Conservation (phyloP, 2,888 invertebrate species). For the Himalopsyche kuldschensis region DNA sequence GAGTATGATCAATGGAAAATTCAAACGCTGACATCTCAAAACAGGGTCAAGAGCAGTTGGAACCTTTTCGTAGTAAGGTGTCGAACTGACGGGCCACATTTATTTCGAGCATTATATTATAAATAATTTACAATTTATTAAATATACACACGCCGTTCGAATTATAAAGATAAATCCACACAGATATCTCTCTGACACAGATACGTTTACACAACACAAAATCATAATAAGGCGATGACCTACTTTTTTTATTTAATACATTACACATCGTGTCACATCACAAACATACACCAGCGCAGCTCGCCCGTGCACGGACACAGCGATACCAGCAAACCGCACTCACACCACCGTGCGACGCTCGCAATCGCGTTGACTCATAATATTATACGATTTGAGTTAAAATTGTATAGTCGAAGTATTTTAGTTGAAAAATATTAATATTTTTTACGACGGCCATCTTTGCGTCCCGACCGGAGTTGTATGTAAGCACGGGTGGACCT, state of each 20-base stretch:
- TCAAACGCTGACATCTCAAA: no score
- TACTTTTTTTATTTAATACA: conserved; percentile 47
- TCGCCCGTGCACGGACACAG: background rate
- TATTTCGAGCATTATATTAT: background rate
- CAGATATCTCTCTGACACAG: conserved; percentile 31
- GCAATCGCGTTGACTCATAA: background rate
- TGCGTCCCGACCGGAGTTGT: no score
- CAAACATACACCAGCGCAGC: conserved; percentile 12
- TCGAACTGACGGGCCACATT: background rate
- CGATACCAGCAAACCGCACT: background rate
- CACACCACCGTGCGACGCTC: background rate
- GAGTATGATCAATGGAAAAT: no score
- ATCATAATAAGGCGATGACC: conserved; percentile 53
- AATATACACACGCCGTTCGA: conserved; percentile 1
- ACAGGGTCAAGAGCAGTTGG: no score
- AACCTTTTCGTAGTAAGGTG: no score
- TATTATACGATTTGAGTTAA: background rate
- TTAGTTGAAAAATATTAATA: background rate
- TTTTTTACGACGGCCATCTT: no score
- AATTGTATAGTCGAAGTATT: background rate
- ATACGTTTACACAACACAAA: conserved; percentile 39
- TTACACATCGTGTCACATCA: conserved; percentile 21
- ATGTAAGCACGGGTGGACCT: no score
- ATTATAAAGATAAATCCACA: conserved; percentile 26
- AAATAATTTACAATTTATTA: background rate